phyloP scores from a whole-genome alignment of 2,888 invertebrate genomes.

The Perizoma affinitatum region DNA sequence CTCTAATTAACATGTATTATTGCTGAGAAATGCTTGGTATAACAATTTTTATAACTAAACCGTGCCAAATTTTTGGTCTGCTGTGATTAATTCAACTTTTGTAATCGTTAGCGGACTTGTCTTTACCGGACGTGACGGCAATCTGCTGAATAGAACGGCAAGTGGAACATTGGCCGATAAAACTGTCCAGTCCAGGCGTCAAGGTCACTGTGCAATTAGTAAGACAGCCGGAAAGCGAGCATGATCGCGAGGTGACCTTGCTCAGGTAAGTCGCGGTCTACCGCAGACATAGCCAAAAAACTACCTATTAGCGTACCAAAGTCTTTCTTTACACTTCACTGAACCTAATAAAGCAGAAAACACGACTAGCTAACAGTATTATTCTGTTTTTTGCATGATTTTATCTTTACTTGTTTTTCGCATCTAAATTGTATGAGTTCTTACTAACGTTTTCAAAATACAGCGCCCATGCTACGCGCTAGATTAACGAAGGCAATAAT shows the following conservation, averaged over 20 bases:
- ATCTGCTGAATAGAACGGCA: conserved; percentile 36
- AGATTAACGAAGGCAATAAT: no score
- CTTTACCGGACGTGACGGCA: conserved; percentile 42
- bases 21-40: background rate
- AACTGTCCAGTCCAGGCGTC: conserved; percentile 56
- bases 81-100: conserved; percentile 12
- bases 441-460: no score
- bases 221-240: conserved; percentile 60
- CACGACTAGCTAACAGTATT: conserved; percentile 1
- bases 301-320: conserved; percentile 47
- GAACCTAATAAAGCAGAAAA: conserved; percentile 30
- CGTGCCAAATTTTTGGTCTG: conserved; percentile 34
- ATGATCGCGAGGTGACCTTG: conserved; percentile 64
- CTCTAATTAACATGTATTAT: background rate
- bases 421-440: no score
- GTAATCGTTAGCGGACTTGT: conserved; percentile 39
- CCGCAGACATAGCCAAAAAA: conserved; percentile 61
- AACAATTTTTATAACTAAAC: background rate
- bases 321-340: conserved; percentile 57
- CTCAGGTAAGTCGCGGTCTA: conserved; percentile 65
- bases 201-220: conserved; percentile 58
- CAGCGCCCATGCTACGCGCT: no score
- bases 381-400: no score
- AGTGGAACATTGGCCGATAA: conserved; percentile 50
- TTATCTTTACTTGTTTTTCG: no score